These are phyloP conservation scores for Manacus vitellinus DNA, from an alignment of 2,113 vertebrate genomes.

Conservation along the genomic window DNA sequence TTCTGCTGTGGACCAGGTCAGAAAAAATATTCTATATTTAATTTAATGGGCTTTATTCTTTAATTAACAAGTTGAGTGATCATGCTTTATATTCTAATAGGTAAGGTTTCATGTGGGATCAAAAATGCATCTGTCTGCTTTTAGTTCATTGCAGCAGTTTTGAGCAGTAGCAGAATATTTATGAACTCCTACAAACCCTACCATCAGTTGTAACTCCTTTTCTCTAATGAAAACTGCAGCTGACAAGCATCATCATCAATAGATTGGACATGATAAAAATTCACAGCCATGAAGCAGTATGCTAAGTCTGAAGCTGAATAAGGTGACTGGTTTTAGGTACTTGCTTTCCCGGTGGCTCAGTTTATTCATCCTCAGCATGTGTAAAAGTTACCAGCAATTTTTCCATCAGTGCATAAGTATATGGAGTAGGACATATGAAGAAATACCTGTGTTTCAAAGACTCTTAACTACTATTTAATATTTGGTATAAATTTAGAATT, in stretches of 20 bases:
- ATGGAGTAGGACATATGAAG: not conserved
- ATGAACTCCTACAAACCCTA: constrained; percentile 18
- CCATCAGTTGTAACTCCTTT: constrained; percentile 26
- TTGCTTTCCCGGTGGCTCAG: not conserved
- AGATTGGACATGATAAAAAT: constrained; percentile 44
- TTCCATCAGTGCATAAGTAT: not conserved
- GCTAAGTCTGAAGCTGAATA: constrained; percentile 1
- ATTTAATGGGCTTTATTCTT: not conserved
- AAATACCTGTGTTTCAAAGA: not conserved
- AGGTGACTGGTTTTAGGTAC: not conserved
- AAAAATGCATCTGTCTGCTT: not conserved
- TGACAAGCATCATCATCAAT: constrained; percentile 57
- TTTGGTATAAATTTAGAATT: not conserved
- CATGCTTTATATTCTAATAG: not conserved
- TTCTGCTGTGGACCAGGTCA: not conserved
- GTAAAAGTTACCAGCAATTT: not conserved
- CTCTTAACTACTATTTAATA: not conserved
- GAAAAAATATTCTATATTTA: not conserved
- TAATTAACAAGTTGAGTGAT: not conserved
- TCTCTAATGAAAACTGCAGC: constrained; percentile 36
- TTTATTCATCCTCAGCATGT: not conserved
- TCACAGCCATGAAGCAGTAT: constrained; percentile 25
- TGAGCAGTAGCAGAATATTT: constrained; percentile 43
- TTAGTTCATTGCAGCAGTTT: constrained; percentile 17
- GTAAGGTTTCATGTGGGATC: not conserved